Evolutionary conservation across 2,888 invertebrate genomes (phyloP), one percentile per base, ranked within the genome.

Genomic region (Melitaea athalia): DNA sequence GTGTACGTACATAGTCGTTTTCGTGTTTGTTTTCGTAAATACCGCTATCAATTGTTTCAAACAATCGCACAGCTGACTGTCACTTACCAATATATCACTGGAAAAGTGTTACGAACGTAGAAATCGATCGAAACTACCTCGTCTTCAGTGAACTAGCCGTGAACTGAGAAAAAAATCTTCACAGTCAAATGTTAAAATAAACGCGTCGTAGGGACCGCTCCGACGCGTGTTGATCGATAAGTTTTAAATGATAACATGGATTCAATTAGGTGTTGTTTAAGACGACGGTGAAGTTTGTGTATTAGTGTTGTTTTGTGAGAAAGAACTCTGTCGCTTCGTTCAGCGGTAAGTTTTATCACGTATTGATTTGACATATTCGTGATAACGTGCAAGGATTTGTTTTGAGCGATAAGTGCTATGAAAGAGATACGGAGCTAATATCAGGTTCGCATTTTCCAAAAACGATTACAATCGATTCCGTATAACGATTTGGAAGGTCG

Each of bases 201-300:
- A 88, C 86, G 85, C 89, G 88, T 88, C 90, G 86, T 80, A 82
- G 85, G 88, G 84, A 85, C 84, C 81, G 86, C 83, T 81, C 81
- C 78, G 81, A 86, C 85, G 86, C 88, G 88, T 91, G 91, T 88
- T 90, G 91, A 92, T 92, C 92, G 91, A 92, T 92, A 92, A 38
- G 78, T 89, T 92, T 87, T 90, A 89, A 92, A 92, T 91, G 89
- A 90, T 92, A 92, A 90, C 89, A 92, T 90, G 92, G 86, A 89
- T 92, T 91, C 87, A 90, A 91, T 91, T 87, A 89, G 79, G 86
- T 89, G 86, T 55, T 55, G 80, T 85, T 84, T 84, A 77, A 85
- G 85, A 87, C 88, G 86, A 86, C 84, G 77, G 85, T 88, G 87
- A 85, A 81, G 79, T 81, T 83, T 78, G 33, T 73, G 81, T 86